Percentiles rank a stretch among this genome's conserved stretches.
phyloP scores from a whole-genome alignment of 1,140 invertebrate species.

The Pogonomyrmex barbatus region DNA sequence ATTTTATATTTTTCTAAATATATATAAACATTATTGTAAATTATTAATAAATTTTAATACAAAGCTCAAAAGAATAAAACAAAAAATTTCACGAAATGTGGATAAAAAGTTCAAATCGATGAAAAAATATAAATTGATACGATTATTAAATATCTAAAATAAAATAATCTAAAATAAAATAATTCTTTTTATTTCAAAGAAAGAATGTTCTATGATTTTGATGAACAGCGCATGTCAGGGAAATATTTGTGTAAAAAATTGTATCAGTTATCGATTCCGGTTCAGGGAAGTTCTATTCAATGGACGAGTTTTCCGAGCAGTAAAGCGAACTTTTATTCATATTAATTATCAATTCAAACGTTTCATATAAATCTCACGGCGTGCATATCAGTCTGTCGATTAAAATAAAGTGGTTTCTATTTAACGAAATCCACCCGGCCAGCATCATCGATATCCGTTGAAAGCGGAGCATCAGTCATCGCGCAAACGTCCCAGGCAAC shows the following conservation, averaged over 20 bases:
- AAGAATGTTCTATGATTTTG: background rate
- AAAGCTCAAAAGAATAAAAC: background rate
- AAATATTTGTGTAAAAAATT: conserved; percentile 26
- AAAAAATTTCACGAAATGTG: background rate
- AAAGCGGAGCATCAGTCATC: conserved; percentile 45
- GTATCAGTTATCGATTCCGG: background rate
- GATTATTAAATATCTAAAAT: background rate
- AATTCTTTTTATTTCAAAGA: background rate
- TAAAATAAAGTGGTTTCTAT: conserved; percentile 26
- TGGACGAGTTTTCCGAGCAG: background rate
- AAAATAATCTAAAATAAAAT: background rate
- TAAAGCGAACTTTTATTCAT: conserved; percentile 12
- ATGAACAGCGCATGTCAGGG: background rate
- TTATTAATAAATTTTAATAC: background rate
- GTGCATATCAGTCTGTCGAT: background rate
- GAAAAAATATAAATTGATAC: background rate
- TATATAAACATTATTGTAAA: background rate
- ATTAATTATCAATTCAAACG: conserved; percentile 38
- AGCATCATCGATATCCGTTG: conserved; percentile 24
- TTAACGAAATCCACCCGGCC: conserved; percentile 24
- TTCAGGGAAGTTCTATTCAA: background rate
- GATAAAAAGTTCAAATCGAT: background rate
- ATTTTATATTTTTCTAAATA: background rate
- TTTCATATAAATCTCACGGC: conserved; percentile 3
- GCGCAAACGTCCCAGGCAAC: conserved; percentile 53